Percentiles rank a stretch among this genome's conserved stretches.
Conservation (phyloP, 1,140 invertebrate genomes). For the Camponotus vicinus region DNA sequence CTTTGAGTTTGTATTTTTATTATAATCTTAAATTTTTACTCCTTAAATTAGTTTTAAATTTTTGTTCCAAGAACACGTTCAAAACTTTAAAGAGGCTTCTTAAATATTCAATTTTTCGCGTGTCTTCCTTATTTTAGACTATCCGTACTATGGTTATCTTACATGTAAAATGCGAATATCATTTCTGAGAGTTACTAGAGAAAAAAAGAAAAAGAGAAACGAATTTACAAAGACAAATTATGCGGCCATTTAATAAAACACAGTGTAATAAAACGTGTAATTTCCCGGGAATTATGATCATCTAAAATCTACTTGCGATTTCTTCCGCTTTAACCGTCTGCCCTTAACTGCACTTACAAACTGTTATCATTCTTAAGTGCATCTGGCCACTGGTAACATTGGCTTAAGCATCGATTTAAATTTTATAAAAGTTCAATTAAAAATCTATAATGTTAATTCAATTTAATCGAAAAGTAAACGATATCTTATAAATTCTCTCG, state of each 20-base stretch:
- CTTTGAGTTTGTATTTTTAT: no score
- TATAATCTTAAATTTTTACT: no score
- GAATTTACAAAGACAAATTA: constrained; percentile 2
- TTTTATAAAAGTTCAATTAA: constrained; percentile 29
- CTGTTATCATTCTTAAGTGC: constrained; percentile 37
- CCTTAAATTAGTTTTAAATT: no score
- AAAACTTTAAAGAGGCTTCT: background rate
- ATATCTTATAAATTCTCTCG: background rate
- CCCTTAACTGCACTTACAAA: constrained; percentile 36
- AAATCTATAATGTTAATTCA: background rate
- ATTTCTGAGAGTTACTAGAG: background rate
- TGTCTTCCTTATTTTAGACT: background rate
- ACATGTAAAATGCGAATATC: constrained; percentile 4
- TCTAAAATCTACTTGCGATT: constrained; percentile 44
- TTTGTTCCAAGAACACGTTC: no score
- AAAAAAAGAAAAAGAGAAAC: background rate
- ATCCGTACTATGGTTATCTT: background rate
- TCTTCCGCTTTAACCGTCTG: constrained; percentile 45
- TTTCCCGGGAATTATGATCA: constrained; percentile 46
- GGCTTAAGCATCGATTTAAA: constrained; percentile 1
- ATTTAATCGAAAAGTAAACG: constrained; percentile 8
- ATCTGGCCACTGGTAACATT: constrained; percentile 7
- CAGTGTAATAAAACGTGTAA: constrained; percentile 37
- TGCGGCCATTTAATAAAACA: constrained; percentile 48
- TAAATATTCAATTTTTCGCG: background rate